Conservation (phyloP, 1,140 invertebrate species). For the Nomia melanderi region DNA sequence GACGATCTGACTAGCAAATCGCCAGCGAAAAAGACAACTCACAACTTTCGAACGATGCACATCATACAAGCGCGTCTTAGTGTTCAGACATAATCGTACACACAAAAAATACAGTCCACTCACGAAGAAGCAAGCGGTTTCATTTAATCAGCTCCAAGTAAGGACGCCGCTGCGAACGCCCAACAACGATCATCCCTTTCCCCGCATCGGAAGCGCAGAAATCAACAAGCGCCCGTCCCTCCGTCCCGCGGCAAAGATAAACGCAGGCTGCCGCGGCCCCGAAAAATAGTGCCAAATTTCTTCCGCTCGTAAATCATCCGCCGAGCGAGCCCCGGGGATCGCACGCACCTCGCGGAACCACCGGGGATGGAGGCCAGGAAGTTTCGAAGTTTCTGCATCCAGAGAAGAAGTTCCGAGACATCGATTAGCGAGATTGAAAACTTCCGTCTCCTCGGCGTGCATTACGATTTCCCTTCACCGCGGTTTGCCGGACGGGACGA, state of each 20-base stretch:
- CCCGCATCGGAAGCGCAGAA: no score
- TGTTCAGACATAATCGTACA: no score
- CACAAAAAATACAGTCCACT: no score
- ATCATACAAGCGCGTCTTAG: no score
- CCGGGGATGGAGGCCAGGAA: conserved; percentile 5
- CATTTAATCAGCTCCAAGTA: no score
- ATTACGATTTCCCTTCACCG: conserved; percentile 25
- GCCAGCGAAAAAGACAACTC: no score
- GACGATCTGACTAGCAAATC: no score
- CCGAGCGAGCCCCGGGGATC: background rate
- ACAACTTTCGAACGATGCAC: no score
- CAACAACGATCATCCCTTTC: no score
- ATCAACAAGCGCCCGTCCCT: background rate
- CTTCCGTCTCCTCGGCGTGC: conserved; percentile 37
- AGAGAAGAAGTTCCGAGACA: conserved; percentile 51
- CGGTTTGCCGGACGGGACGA: no score
- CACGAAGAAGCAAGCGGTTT: no score
- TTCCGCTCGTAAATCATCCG: conserved; percentile 34
- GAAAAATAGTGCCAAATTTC: background rate
- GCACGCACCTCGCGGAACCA: background rate
- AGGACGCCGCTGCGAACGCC: no score
- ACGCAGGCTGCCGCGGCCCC: background rate
- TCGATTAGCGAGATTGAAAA: conserved; percentile 61
- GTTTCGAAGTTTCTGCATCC: conserved; percentile 29
- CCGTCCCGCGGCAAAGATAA: background rate